Base-by-base conservation (phyloP, 2,113 vertebrate genomes). In the Caranx ignobilis region DNA sequence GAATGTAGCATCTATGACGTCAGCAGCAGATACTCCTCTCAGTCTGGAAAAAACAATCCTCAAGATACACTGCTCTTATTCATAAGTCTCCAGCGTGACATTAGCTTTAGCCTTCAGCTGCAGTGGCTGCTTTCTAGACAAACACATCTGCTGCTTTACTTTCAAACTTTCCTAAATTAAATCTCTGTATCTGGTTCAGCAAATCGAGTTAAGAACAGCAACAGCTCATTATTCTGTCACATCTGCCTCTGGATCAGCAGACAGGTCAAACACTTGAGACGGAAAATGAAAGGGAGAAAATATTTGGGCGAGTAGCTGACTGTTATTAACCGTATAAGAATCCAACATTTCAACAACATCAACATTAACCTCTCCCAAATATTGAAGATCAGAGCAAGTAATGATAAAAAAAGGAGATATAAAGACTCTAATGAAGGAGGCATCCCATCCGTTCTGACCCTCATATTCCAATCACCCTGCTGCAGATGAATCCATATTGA, bases 401-500 rank as follows among this genome's bases (percentile, higher is more conserved):
- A 68, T 7, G 26, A 26, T 26, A 26, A 26, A 26, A 26, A 26
- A 26, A 26, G 26, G 26, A 26, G 26, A 26, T 26, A 26, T 26
- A 26, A 55, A 7, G n/a, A 78, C 57, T 73, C 12, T 18, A 79
- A 73, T 56, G 45, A 71, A 61, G 50, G 52, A 57, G 39, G 50
- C 47, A 48, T 73, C 10, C 43, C 61, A 63, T 11, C 34, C 73
- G 78, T 71, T 52, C 72, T 72, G 71, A 78, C 32, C 63, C 68
- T 74, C 21, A 66, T 75, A 52, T 56, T 34, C 61, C 4, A 45
- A 52, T 87, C 70, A 78, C 75, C 48, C 54, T 67, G 77, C 78
- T 63, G 34, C 13, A 79, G 60, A 66, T 65, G 54, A 78, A 89
- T 86, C 54, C 59, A 3, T 74, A 90, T 65, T 84, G 86, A 89